phyloP scores from a whole-genome alignment of 2,113 vertebrate species.

The Pelmatolapia mariae region DNA sequence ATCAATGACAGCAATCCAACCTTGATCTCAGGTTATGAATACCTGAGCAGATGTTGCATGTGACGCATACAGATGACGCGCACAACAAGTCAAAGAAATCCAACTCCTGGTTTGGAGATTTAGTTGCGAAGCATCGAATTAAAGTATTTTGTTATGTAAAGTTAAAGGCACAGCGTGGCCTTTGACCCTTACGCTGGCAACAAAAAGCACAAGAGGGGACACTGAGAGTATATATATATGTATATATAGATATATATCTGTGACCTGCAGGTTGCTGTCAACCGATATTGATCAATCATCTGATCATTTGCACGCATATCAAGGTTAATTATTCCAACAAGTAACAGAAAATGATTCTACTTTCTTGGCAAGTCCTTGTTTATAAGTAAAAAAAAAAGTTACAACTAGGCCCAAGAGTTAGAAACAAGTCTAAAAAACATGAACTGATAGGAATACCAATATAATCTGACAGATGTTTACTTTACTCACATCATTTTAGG shows the following conservation, averaged over 20 bases:
- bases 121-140: background rate
- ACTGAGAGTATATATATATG: background rate
- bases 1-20: slow-evolving; percentile 70
- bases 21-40: slow-evolving; percentile 71
- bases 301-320: background rate
- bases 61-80: slow-evolving; percentile 31
- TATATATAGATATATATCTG: background rate
- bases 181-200: background rate
- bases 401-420: background rate
- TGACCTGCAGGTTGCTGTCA: background rate
- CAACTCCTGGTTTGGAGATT: background rate
- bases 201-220: background rate
- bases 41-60: slow-evolving; percentile 54
- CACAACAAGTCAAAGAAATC: background rate
- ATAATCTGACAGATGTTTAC: background rate
- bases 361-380: background rate
- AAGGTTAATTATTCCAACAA: background rate
- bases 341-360: background rate
- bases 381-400: background rate
- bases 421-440: background rate
- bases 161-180: background rate
- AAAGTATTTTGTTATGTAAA: background rate
- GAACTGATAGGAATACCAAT: background rate
- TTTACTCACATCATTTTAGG: background rate
- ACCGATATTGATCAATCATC: background rate